Base-by-base conservation (phyloP, 2,888 invertebrate species). In the Sminthurinus aureus region DNA sequence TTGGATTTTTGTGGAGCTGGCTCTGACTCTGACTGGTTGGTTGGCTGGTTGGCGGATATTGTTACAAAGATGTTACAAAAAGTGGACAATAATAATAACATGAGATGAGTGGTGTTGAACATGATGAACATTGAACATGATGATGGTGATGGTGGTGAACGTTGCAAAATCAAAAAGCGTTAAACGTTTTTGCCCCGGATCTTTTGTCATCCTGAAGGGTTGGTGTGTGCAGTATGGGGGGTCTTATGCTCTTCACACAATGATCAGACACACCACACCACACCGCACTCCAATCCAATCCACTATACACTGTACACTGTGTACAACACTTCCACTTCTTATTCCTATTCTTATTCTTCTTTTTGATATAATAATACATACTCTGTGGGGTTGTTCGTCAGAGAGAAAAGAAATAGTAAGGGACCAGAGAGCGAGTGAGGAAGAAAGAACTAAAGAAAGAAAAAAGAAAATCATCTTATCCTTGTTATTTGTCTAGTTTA, bases 171-270 rank as follows among this genome's bases (percentile, higher is more conserved):
- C 83, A 85, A 81, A 81, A 81, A 85, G 83, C 85, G 85, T 85
- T 76, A 77, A 83, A 83, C 79, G 78, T 81, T 85, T 83, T 85
- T 81, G 76, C 76, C 84, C 84, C 82, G 81, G 81, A 79, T 78
- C 85, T 79, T 81, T 84, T 82, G 82, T 80, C 83, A 83, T 83
- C 76, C 67, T 85, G 67, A 83, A 85, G 83, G 83, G 85, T 83
- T 85, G 84, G 81, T 85, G 78, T 83, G 85, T 84, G 84, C 84
- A 81, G 83, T 84, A 84, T 84, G 84, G 85, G 85, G 85, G 85
- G 85, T 85, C 83, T 81, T 50, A 71, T 81, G 51, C 81, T 22
- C 76, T 52, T n/a, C 58, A 73, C 73, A 81, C 81, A 74, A 73
- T 58, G 74, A 74, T 81, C 81, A 73, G 69, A 69, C 67, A 51